Conservation (phyloP, 2,888 invertebrate species). For the Orthosia gracilis region DNA sequence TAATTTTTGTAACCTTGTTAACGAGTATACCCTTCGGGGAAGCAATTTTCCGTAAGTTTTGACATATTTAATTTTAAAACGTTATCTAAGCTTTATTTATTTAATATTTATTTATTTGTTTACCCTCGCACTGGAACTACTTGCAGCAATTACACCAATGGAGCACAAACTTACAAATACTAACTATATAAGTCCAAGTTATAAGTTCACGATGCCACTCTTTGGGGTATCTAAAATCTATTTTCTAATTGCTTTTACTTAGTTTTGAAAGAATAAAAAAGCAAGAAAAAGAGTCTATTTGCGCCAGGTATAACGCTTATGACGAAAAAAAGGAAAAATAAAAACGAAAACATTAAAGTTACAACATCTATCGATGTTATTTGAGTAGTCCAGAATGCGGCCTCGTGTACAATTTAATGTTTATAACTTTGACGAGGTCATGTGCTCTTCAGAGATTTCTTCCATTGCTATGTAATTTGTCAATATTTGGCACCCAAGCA, state of each 20-base stretch:
- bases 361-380: too few species aligned
- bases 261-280: too few species aligned
- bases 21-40: conserved; percentile 69
- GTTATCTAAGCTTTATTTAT: background rate
- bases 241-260: background rate
- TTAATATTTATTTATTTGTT: too few species aligned
- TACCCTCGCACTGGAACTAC: too few species aligned
- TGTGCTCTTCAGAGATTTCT: background rate
- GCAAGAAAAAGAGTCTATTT: too few species aligned
- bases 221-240: background rate
- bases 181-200: too few species aligned
- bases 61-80: background rate
- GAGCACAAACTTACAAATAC: too few species aligned
- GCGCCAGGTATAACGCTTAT: too few species aligned
- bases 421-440: background rate
- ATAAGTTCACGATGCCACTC: background rate
- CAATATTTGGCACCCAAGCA: background rate
- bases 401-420: background rate
- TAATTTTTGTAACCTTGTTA: conserved; percentile 76
- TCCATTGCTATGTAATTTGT: background rate
- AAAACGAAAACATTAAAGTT: too few species aligned
- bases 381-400: background rate
- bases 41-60: conserved; percentile 77
- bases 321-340: too few species aligned
- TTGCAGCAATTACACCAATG: too few species aligned